These are phyloP conservation scores for Epizoanthus rinbou DNA, from an alignment of 92 coral and sea anemone genomes.

Conservation along the genomic window DNA sequence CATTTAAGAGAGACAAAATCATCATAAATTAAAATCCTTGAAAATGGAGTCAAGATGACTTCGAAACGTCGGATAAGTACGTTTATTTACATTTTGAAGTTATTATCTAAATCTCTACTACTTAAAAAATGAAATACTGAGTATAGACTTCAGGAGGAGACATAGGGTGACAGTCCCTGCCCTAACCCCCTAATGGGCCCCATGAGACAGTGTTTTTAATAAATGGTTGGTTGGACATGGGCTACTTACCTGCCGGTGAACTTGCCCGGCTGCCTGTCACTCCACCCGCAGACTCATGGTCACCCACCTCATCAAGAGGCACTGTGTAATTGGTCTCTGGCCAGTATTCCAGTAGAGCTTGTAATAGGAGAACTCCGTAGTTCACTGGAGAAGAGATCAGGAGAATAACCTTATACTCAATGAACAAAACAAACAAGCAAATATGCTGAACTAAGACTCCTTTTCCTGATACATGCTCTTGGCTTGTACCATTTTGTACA, in stretches of 20 bases:
- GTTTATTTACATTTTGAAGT: too few species aligned
- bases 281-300: conserved; percentile 47
- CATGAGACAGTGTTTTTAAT: too few species aligned
- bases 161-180: too few species aligned
- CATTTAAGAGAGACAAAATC: too few species aligned
- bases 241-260: not conserved
- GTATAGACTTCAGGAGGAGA: too few species aligned
- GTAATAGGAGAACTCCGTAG: conserved; percentile 84
- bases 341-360: conserved; percentile 93
- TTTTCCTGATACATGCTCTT: not conserved
- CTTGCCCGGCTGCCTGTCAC: conserved; percentile 11
- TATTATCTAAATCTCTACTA: too few species aligned
- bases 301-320: conserved; percentile 69
- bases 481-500: too few species aligned
- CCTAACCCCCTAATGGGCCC: too few species aligned
- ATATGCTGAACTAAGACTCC: not conserved
- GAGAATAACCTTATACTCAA: not conserved
- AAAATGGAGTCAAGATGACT: too few species aligned
- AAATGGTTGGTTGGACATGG: not conserved
- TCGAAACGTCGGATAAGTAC: too few species aligned
- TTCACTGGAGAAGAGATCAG: conserved; percentile 58
- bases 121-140: too few species aligned
- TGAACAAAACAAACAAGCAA: not conserved
- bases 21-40: too few species aligned
- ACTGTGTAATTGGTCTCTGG: conserved; percentile 76